A percentile compares a stretch with the other conserved stretches of the same genome.
These are phyloP conservation scores for Hirtodrosophila trivittata DNA, from an alignment of 2,888 invertebrate species.

Conservation along the genomic window DNA sequence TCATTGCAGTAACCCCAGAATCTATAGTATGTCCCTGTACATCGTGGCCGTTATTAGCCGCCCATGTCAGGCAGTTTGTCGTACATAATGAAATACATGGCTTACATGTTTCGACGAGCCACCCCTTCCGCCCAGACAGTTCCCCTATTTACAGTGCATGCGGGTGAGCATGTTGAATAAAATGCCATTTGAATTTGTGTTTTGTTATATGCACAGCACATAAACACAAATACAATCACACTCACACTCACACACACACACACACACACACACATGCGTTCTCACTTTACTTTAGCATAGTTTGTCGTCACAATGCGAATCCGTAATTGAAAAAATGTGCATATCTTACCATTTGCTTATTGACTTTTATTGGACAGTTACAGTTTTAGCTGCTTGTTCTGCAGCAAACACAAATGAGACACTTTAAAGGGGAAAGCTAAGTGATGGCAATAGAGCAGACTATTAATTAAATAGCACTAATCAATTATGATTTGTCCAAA, in stretches of 20 bases:
- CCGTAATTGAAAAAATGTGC: constrained; percentile 73
- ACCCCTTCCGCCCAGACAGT: not conserved
- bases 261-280: not conserved
- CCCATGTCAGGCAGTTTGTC: constrained; percentile 76
- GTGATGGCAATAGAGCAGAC: not conserved
- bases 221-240: constrained; percentile 1
- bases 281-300: constrained; percentile 38
- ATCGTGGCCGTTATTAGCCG: constrained; percentile 65
- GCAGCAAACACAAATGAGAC: not conserved
- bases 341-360: constrained; percentile 67
- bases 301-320: constrained; percentile 49
- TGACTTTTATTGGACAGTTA: constrained; percentile 77
- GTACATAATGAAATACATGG: constrained; percentile 77
- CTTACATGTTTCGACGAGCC: constrained; percentile 62
- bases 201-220: constrained; percentile 41
- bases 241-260: constrained; percentile 1
- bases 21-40: constrained; percentile 18
- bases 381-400: no score
- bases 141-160: constrained; percentile 12
- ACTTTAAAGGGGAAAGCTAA: constrained; percentile 13
- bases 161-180: constrained; percentile 49
- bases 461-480: not conserved
- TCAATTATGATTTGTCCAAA: no score
- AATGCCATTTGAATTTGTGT: constrained; percentile 77
- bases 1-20: constrained; percentile 24